Base-by-base conservation (phyloP, 2,888 invertebrate species). In the Tachina fera region DNA sequence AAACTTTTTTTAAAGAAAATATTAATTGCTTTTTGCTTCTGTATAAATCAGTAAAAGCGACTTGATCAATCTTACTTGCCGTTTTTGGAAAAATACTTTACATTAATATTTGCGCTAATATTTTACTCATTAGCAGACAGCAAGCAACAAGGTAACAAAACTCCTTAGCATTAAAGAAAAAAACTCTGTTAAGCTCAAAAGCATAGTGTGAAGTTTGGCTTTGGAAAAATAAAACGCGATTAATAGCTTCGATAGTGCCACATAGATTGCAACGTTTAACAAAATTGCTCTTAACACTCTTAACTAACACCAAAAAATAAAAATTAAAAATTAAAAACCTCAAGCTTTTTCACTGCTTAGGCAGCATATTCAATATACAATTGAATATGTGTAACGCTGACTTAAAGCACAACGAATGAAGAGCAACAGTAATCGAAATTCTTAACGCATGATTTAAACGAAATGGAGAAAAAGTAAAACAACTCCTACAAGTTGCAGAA, bases 231-330 rank as follows among this genome's bases (percentile, higher is more conserved):
- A 56, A 41, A n/a, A 5, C 5, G 16, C 85, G 82, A 85, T 85
- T 85, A 82, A 85, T 82, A 79, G 82, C 61, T 70, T 63, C 68
- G 85, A 85, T 85, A 85, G 63, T 70, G 70, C 56, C 45, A 53
- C 51, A 63, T 41, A 78, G 82, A 85, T 85, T 74, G 78, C 78
- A 82, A 41, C 82, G 74, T 85, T 85, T 82, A 82, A 85, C 78
- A 85, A 82, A 85, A 85, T 85, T 85, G 60, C 82, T 85, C 75
- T 85, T 78, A 85, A 82, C 85, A 85, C 85, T 85, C 49, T 53
- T 9, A 31, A 31, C 31, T 9, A 31, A 31, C 31, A 31, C 31
- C 31, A 5, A n/a, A n/a, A n/a, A n/a, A n/a, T n/a, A n/a, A n/a
- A n/a, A n/a, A n/a, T n/a, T 43, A 72, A 81, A 51, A 43, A 31